phyloP scores from a whole-genome alignment of 2,113 vertebrate species.

The Hoplias malabaricus region DNA sequence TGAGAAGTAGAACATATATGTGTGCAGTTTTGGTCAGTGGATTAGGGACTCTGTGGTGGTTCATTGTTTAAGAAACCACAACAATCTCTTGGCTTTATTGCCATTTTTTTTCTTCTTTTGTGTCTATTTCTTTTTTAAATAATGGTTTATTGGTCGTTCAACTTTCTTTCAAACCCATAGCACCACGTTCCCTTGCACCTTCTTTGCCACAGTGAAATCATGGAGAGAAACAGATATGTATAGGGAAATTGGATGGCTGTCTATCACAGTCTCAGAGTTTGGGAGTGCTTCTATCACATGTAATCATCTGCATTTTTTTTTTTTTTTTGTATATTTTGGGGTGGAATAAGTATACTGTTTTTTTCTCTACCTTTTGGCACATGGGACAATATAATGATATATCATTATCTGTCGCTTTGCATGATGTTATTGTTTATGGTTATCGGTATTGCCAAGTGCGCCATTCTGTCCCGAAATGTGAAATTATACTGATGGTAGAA shows the following conservation, averaged over 20 bases:
- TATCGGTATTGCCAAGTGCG: constrained; percentile 31
- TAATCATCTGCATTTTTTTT: neutral
- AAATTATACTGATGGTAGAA: constrained; percentile 42
- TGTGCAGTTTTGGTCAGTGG: too few species aligned
- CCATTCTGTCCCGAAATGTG: constrained; percentile 39
- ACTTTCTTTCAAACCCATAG: too few species aligned
- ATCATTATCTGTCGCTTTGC: constrained; percentile 39
- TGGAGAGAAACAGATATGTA: neutral
- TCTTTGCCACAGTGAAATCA: too few species aligned
- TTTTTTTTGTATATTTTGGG: too few species aligned
- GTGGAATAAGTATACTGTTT: neutral
- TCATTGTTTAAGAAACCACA: too few species aligned
- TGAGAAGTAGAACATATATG: neutral
- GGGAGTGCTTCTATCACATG: neutral
- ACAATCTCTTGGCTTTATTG: too few species aligned
- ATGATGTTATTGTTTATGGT: constrained; percentile 48
- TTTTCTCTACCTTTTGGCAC: too few species aligned
- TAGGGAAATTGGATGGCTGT: neutral
- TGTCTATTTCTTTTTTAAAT: too few species aligned
- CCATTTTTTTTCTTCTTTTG: too few species aligned
- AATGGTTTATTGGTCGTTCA: too few species aligned
- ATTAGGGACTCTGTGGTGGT: too few species aligned
- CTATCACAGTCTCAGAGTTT: neutral
- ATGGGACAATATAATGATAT: constrained; percentile 10
- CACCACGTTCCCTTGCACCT: too few species aligned